Evolutionary conservation across 2,888 invertebrate species (phyloP).

Genomic region (Andrena bicolor): DNA sequence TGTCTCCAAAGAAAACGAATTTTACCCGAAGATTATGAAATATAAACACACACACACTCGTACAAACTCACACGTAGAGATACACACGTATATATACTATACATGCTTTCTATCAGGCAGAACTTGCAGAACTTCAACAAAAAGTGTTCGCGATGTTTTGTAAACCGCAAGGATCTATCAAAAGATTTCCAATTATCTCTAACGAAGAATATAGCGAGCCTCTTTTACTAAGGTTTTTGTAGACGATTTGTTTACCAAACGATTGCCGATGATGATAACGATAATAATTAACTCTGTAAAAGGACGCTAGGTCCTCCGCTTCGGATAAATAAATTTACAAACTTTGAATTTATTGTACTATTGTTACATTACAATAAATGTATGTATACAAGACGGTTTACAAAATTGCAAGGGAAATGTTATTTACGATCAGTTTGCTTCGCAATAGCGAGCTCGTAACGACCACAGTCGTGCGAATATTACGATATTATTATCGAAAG

Average conservation of each 20-base stretch:
- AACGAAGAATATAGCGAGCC: conserved; percentile 30
- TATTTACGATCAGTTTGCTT: conserved; percentile 36
- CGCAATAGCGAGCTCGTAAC: not conserved
- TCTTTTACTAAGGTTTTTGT: conserved; percentile 53
- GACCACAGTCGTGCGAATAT: not conserved
- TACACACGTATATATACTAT: conserved; percentile 25
- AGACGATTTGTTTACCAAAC: conserved; percentile 57
- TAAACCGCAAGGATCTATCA: conserved; percentile 45
- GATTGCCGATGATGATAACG: conserved; percentile 49
- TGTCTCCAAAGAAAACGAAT: conserved; percentile 22
- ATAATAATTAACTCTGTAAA: conserved; percentile 58
- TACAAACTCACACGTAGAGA: conserved; percentile 31
- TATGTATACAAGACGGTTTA: conserved; percentile 65
- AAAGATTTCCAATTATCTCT: conserved; percentile 37
- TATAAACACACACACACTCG: conserved; percentile 7
- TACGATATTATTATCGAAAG: too few relatives aligned
- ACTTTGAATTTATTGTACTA: conserved; percentile 62
- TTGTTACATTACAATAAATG: conserved; percentile 67
- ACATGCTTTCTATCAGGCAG: conserved; percentile 52
- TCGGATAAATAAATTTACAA: conserved; percentile 62
- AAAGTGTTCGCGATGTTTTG: conserved; percentile 50
- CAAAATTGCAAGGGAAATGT: conserved; percentile 58
- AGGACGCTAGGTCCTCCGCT: conserved; percentile 61
- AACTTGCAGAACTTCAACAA: conserved; percentile 39
- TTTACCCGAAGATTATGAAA: conserved; percentile 24